A percentile compares a stretch with the other conserved stretches of the same genome.
These are phyloP conservation scores for Xanthorhoe designata DNA, from an alignment of 2,888 invertebrate species.

Conservation along the genomic window DNA sequence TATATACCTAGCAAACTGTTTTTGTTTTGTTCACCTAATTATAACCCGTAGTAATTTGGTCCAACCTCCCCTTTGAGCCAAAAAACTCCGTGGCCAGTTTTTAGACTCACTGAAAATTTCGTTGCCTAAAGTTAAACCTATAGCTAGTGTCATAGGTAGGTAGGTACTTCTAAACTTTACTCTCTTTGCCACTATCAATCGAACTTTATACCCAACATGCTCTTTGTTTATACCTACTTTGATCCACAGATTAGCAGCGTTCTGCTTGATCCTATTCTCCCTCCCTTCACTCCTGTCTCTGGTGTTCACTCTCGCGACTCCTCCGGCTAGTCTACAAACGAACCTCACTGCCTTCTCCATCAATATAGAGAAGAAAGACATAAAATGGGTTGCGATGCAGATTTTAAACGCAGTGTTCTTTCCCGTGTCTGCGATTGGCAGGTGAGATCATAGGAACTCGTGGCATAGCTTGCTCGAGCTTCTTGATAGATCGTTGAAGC, in stretches of 20 bases:
- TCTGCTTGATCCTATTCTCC: constrained; percentile 68
- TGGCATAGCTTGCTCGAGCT: too few species aligned
- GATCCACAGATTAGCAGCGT: constrained; percentile 63
- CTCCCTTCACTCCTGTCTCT: constrained; percentile 86
- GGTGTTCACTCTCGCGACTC: constrained; percentile 85
- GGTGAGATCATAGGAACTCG: constrained; percentile 74
- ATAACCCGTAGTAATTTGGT: too few species aligned
- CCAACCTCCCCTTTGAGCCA: too few species aligned
- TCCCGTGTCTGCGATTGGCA: constrained; percentile 87
- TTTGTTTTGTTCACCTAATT: too few species aligned
- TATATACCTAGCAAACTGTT: too few species aligned
- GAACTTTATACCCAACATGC: too few species aligned
- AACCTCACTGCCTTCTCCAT: constrained; percentile 71
- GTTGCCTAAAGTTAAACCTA: too few species aligned
- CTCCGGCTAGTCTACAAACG: constrained; percentile 83
- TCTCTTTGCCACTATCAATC: background rate
- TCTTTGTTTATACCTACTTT: too few species aligned
- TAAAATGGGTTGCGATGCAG: constrained; percentile 77
- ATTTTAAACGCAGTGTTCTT: constrained; percentile 81
- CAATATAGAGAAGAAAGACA: constrained; percentile 72
- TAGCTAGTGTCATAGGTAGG: too few species aligned
- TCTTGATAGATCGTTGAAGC: too few species aligned
- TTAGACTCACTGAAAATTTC: too few species aligned
- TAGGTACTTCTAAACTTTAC: background rate
- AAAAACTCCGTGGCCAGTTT: too few species aligned